phyloP scores from a whole-genome alignment of 2,888 invertebrate species.

The Strigamia crassipes region DNA sequence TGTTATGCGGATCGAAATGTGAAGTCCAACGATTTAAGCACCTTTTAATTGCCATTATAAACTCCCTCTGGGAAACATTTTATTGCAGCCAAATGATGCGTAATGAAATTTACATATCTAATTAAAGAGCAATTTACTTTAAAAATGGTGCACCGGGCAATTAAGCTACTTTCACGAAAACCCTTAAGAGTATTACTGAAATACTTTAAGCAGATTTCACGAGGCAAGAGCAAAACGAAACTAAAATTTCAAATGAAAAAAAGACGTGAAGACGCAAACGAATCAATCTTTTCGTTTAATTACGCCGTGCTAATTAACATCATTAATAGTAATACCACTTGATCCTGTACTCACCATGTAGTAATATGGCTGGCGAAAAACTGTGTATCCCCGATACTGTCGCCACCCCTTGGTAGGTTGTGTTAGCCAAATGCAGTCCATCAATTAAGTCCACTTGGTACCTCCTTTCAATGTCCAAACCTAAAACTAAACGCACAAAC shows the following conservation, averaged over 20 bases:
- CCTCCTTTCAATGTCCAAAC: slow-evolving; percentile 49
- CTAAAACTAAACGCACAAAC: slow-evolving; percentile 48
- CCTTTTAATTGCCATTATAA: not conserved
- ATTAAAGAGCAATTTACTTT: not conserved
- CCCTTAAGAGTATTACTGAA: not conserved
- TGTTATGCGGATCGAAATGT: not conserved
- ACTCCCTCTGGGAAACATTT: not conserved
- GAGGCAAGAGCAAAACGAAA: not conserved
- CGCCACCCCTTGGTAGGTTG: slow-evolving; percentile 64
- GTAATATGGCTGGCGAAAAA: slow-evolving; percentile 52
- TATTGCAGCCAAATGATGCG: not conserved
- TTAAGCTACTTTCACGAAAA: not conserved
- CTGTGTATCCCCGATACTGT: slow-evolving; percentile 51
- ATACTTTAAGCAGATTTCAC: not conserved
- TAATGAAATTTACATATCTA: slow-evolving; percentile 9
- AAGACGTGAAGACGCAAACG: not conserved
- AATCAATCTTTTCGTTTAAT: not conserved
- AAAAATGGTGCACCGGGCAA: not conserved
- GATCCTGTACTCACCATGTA: slow-evolving; percentile 51
- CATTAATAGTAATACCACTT: not conserved
- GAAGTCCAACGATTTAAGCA: not conserved
- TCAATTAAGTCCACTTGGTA: slow-evolving; percentile 74
- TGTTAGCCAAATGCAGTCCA: slow-evolving; percentile 78
- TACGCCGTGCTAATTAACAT: not conserved
- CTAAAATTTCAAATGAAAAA: not conserved